Conservation (phyloP, 2,888 invertebrate species). For the Gonocerus acuteangulatus region DNA sequence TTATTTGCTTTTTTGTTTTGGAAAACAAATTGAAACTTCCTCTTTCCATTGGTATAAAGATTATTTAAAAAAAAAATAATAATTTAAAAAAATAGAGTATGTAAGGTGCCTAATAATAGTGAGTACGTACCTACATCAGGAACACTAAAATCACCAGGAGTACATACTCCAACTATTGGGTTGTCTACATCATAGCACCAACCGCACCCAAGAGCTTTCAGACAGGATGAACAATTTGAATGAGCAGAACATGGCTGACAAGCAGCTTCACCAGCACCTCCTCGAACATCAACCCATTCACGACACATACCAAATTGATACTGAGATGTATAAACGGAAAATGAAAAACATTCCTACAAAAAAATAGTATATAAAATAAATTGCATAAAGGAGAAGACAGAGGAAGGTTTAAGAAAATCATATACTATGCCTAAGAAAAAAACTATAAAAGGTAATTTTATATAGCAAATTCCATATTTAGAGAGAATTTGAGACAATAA, state of each 20-base stretch:
- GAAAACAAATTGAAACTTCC: no score
- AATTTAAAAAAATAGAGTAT: no score
- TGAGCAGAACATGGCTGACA: conserved; percentile 74
- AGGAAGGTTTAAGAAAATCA: no score
- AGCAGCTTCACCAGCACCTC: conserved; percentile 24
- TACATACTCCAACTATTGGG: conserved; percentile 78
- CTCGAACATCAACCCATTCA: conserved; percentile 70
- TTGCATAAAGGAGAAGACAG: no score
- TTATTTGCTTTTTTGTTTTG: no score
- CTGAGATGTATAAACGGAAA: conserved; percentile 90
- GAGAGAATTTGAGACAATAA: no score
- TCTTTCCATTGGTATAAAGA: no score
- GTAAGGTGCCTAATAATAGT: conserved; percentile 3
- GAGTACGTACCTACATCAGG: conserved; percentile 53
- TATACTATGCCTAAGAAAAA: no score
- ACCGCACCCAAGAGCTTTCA: conserved; percentile 80
- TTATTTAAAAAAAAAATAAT: no score
- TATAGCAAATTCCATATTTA: no score
- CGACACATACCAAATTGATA: conserved; percentile 88
- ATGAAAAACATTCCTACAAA: conserved; percentile 77
- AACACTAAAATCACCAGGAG: conserved; percentile 77
- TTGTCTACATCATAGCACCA: conserved; percentile 88
- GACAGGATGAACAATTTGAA: conserved; percentile 67
- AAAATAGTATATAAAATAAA: background rate
- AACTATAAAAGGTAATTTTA: no score